Conservation (phyloP, 2,113 vertebrate genomes). For the Hypomesus transpacificus region DNA sequence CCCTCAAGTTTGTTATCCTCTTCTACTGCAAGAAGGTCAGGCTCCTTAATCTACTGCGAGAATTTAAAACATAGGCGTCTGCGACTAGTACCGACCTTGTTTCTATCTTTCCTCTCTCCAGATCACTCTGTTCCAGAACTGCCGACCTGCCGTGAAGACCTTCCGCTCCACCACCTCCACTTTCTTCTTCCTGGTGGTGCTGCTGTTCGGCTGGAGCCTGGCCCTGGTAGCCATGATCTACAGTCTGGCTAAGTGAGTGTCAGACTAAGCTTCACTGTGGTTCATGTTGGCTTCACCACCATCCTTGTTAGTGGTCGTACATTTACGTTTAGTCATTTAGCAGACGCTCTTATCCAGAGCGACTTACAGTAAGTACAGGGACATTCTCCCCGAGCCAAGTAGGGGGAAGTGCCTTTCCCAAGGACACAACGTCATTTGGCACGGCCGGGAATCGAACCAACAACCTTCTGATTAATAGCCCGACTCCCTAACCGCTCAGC, state of each 20-base stretch:
- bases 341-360: no score
- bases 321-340: no score
- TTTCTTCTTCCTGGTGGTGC: slow-evolving; percentile 81
- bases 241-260: slow-evolving; percentile 76
- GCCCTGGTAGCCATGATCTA: slow-evolving; percentile 76
- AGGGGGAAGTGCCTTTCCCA: no score
- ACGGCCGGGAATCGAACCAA: no score
- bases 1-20: slow-evolving; percentile 77
- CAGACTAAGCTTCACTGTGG: background rate
- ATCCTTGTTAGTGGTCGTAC: no score
- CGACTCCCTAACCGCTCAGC: no score
- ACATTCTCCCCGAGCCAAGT: no score
- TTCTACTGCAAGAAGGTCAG: slow-evolving; percentile 84
- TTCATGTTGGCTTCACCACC: background rate
- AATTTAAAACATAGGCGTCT: background rate
- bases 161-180: slow-evolving; percentile 82
- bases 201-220: slow-evolving; percentile 78
- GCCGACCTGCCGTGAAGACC: slow-evolving; percentile 76
- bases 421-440: no score
- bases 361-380: no score
- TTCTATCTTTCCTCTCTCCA: slow-evolving; percentile 38
- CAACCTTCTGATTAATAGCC: no score
- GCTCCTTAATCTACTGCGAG: background rate
- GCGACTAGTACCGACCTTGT: background rate
- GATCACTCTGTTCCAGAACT: slow-evolving; percentile 79